Base-by-base conservation (phyloP, 2,797 vertebrate species). In the Myiothlypis coronata region DNA sequence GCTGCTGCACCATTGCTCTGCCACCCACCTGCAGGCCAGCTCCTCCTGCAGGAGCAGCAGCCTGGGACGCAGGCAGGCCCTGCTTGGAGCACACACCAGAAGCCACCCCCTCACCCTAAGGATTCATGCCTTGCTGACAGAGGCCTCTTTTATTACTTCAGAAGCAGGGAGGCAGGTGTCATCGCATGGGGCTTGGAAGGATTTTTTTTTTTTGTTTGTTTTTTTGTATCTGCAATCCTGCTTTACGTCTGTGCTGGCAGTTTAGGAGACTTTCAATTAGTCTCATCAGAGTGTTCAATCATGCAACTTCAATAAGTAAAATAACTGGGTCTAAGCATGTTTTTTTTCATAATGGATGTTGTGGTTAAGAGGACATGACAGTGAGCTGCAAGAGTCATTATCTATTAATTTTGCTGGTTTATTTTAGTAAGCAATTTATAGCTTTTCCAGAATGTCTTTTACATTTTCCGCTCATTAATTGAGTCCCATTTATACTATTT, bases 381-480 rank as follows among this genome's bases (percentile, higher is more conserved):
- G 88, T 81, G 80, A 94, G 61, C 79, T 88, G 79, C 74, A 84
- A 78, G 63, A 96, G 60, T 94, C 82, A 89, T 94, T 96, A 93
- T 93, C 69, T 94, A 87, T 95, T 95, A 89, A 97, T 96, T 96
- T 95, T 89, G 30, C 75, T 86, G 67, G 59, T 91, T 94, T 94
- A 92, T 96, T 96, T 97, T 95, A 95, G 92, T 83, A 96, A 95
- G 86, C 82, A 95, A 94, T 96, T 94, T 89, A 93, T 87, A 94
- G 76, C 64, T 89, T 96, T 96, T 93, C 75, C 80, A 95, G 80
- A 94, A 94, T 69, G 65, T 88, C 77, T 92, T 90, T 89, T 96
- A 90, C 84, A 89, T 94, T 92, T 97, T 94, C 87, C 3, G 11
- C 83, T 94, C 79, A 88, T 96, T 96, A 96, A 96, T 85, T 94